A percentile compares a stretch with the other conserved stretches of the same genome.
phyloP scores from a whole-genome alignment of 1,140 invertebrate genomes.

The Rhyacophila brunnea region DNA sequence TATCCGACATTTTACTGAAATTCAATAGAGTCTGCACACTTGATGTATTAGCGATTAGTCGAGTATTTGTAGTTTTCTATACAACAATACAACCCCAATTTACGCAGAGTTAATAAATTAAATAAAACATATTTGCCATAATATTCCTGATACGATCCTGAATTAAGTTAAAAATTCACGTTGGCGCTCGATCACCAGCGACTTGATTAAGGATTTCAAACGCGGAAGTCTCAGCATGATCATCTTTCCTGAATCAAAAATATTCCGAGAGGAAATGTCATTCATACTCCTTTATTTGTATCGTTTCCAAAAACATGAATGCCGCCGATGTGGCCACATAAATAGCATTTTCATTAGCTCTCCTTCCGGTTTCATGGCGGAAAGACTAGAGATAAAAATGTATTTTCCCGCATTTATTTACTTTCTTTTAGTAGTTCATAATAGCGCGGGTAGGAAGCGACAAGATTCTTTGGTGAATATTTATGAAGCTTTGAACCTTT shows the following conservation, averaged over 20 bases:
- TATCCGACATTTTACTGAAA: no score
- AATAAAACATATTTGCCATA: no score
- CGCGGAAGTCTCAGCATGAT: slow-evolving; percentile 13
- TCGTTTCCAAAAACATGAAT: slow-evolving; percentile 7
- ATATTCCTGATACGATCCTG: no score
- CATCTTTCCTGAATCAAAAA: slow-evolving; percentile 8
- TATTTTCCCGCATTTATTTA: slow-evolving; percentile 2
- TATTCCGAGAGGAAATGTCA: slow-evolving; percentile 19
- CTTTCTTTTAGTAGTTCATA: slow-evolving; percentile 7
- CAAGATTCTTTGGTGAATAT: slow-evolving; percentile 17
- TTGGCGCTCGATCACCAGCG: slow-evolving; percentile 5
- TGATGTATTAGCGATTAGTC: no score
- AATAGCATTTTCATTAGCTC: slow-evolving; percentile 18
- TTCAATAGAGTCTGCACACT: no score
- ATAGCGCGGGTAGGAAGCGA: slow-evolving; percentile 5
- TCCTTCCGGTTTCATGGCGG: slow-evolving; percentile 11
- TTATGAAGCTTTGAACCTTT: slow-evolving; percentile 16
- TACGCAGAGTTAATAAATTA: no score
- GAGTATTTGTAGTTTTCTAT: no score
- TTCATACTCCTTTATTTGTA: slow-evolving; percentile 7
- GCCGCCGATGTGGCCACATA: slow-evolving; percentile 2
- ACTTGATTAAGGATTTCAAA: not conserved
- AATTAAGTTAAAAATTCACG: not conserved
- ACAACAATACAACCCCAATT: no score
- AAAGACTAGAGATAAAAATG: slow-evolving; percentile 13